These are phyloP conservation scores for Conomelus anceps DNA, from an alignment of 2,888 invertebrate genomes.

Conservation along the genomic window DNA sequence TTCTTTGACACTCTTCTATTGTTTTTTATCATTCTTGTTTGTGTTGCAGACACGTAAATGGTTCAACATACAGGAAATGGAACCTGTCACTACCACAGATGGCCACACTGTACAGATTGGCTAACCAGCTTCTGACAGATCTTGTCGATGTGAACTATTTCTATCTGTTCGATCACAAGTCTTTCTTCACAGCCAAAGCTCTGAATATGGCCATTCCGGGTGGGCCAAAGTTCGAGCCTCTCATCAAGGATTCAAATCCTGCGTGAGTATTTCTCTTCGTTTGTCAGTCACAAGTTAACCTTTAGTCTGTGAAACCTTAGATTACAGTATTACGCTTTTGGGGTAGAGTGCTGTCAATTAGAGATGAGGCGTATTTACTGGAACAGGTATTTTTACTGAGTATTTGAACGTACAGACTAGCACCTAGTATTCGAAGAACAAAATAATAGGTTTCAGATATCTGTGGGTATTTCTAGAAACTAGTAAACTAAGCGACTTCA, in stretches of 20 bases:
- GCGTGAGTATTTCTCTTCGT: constrained; percentile 52
- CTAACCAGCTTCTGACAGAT: constrained; percentile 95
- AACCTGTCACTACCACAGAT: constrained; percentile 92
- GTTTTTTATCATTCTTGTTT: too few species aligned
- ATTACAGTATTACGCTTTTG: too few species aligned
- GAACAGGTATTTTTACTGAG: too few species aligned
- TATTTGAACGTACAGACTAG: too few species aligned
- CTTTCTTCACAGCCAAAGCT: constrained; percentile 99
- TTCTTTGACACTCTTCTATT: not conserved
- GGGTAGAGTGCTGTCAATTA: too few species aligned
- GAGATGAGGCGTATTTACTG: too few species aligned
- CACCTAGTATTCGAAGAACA: too few species aligned
- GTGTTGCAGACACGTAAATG: constrained; percentile 73
- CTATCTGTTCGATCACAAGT: constrained; percentile 97
- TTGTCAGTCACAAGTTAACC: too few species aligned
- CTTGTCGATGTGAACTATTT: constrained; percentile 98
- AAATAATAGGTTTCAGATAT: too few species aligned
- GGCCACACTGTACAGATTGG: constrained; percentile 94
- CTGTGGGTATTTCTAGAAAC: too few species aligned
- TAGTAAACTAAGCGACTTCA: too few species aligned
- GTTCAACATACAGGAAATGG: constrained; percentile 95
- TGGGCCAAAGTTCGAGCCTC: constrained; percentile 98
- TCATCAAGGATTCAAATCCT: constrained; percentile 95
- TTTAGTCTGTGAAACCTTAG: too few species aligned
- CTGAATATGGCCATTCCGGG: constrained; percentile 99